Conservation (phyloP, 2,888 invertebrate species). For the Neoitamus cyanurus region DNA sequence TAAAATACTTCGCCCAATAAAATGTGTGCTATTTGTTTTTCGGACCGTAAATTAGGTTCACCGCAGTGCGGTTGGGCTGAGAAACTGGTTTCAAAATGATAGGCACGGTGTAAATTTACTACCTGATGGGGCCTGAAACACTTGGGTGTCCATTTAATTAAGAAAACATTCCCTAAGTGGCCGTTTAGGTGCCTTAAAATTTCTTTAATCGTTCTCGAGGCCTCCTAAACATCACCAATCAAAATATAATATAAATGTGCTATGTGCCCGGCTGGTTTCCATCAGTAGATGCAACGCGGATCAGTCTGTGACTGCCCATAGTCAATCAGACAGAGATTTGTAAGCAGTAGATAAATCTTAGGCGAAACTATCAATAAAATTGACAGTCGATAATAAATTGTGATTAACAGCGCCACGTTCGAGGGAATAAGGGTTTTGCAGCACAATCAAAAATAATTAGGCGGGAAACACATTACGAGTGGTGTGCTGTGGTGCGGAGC, state of each 20-base stretch:
- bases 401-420: slow-evolving; percentile 30
- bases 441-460: slow-evolving; percentile 31
- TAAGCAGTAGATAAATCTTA: slow-evolving; percentile 32
- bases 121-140: neutral
- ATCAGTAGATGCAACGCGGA: neutral
- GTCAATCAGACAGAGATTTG: slow-evolving; percentile 11
- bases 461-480: slow-evolving; percentile 6
- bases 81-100: neutral
- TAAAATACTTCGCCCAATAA: neutral
- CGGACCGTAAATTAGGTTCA: neutral
- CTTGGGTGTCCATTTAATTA: neutral
- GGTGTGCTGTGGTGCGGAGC: neutral
- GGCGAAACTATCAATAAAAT: slow-evolving; percentile 30
- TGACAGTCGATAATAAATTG: slow-evolving; percentile 41
- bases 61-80: neutral
- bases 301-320: neutral
- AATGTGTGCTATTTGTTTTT: neutral
- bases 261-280: neutral
- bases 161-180: slow-evolving; percentile 4
- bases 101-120: neutral
- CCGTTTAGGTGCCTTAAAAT: slow-evolving; percentile 8
- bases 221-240: slow-evolving; percentile 5
- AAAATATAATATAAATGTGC: neutral
- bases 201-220: neutral
- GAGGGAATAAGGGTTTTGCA: slow-evolving; percentile 19